Evolutionary conservation across 1,140 invertebrate species (phyloP).

Genomic region (Apis laboriosa): DNA sequence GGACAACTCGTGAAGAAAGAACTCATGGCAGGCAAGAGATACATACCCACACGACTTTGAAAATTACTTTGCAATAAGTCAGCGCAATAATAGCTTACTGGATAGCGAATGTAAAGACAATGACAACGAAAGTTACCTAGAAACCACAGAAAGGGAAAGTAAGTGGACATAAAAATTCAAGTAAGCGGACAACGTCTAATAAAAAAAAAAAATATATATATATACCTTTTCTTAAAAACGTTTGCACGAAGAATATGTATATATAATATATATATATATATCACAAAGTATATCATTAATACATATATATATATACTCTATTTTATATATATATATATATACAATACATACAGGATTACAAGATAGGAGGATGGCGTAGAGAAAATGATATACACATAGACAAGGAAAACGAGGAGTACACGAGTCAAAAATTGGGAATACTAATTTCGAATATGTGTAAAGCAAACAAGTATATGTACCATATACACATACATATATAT

Average conservation of each 20-base stretch:
- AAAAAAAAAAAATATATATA: not conserved
- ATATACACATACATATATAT: not conserved
- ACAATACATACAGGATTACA: no score
- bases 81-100: conserved; percentile 45
- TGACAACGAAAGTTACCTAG: conserved; percentile 55
- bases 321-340: no score
- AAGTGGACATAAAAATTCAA: conserved; percentile 18
- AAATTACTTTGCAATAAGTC: conserved; percentile 38
- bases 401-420: conserved; percentile 1
- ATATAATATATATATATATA: no score
- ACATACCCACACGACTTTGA: conserved; percentile 46
- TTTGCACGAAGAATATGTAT: no score
- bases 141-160: conserved; percentile 55
- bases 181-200: conserved; percentile 8
- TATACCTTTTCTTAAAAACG: no score
- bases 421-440: not conserved
- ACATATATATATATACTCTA: no score
- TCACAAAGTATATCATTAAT: no score
- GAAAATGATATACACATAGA: not conserved
- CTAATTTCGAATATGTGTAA: not conserved
- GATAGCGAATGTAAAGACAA: conserved; percentile 46
- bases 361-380: not conserved
- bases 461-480: conserved; percentile 20
- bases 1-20: not conserved
- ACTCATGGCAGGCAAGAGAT: conserved; percentile 23